Conservation (phyloP, 2,113 vertebrate genomes). For the Callocephalon fimbriatum region DNA sequence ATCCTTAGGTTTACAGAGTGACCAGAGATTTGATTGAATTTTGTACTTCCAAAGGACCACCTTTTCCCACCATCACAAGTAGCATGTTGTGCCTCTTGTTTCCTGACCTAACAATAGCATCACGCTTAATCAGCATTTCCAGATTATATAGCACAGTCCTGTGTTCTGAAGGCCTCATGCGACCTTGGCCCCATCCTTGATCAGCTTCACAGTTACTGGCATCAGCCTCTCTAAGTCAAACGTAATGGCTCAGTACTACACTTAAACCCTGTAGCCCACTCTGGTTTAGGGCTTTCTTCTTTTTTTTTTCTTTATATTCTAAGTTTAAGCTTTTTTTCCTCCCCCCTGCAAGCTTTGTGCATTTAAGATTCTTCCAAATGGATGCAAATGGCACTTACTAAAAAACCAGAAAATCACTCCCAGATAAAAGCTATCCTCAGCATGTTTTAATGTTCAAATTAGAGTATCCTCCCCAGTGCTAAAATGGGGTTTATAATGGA, state of each 20-base stretch:
- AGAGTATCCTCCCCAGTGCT: not conserved
- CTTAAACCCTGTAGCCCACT: not conserved
- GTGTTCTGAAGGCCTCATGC: not conserved
- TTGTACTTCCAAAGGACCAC: not conserved
- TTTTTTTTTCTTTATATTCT: not conserved
- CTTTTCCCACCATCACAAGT: not conserved
- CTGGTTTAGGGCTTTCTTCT: not conserved
- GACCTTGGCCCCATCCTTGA: not conserved
- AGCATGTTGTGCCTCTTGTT: not conserved
- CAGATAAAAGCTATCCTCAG: not conserved
- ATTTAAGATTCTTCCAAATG: constrained; percentile 9
- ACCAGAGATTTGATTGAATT: not conserved
- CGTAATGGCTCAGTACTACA: not conserved
- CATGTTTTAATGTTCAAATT: constrained; percentile 34
- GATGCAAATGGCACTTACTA: constrained; percentile 28
- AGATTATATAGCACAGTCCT: not conserved
- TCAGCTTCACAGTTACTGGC: not conserved
- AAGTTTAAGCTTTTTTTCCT: not conserved
- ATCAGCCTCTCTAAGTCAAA: not conserved
- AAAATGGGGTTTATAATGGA: constrained; percentile 43
- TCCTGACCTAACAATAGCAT: not conserved
- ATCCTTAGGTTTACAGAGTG: not conserved
- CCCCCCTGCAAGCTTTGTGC: not conserved
- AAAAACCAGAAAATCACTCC: constrained; percentile 13
- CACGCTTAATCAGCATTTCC: not conserved